Percentiles rank a stretch among this genome's conserved stretches.
phyloP scores from a whole-genome alignment of 1,140 invertebrate species.

The Ganaspis sp. region DNA sequence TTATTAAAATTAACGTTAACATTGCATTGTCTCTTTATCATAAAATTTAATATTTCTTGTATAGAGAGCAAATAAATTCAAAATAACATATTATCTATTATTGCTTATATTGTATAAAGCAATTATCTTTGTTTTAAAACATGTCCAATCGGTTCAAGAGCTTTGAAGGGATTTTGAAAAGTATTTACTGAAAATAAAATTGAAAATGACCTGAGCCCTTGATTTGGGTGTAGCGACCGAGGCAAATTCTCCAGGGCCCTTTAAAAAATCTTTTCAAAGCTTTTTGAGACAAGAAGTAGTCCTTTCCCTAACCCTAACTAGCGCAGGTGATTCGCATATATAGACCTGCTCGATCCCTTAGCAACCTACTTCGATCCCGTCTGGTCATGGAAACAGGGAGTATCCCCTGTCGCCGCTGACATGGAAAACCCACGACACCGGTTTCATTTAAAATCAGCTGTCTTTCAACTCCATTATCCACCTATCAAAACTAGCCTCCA shows the following conservation, averaged over 20 bases:
- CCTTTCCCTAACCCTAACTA: background rate
- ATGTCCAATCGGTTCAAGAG: no score
- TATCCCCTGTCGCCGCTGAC: constrained; percentile 18
- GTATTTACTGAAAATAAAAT: constrained; percentile 10
- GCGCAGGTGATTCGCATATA: constrained; percentile 15
- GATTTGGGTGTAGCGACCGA: background rate
- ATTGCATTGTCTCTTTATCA: no score
- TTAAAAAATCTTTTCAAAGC: constrained; percentile 13
- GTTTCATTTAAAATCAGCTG: constrained; percentile 19
- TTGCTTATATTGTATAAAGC: no score
- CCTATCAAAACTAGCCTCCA: constrained; percentile 2
- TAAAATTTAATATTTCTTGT: no score
- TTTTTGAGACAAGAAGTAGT: background rate
- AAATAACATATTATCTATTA: no score
- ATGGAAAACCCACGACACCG: constrained; percentile 16
- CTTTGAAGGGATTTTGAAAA: background rate
- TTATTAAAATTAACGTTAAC: no score
- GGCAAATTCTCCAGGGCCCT: background rate
- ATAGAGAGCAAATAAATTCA: no score
- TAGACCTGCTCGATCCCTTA: constrained; percentile 2
- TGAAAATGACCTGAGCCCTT: background rate
- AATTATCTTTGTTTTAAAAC: no score
- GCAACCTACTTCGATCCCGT: background rate
- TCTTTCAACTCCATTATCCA: background rate
- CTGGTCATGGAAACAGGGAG: background rate